Conservation (phyloP, 2,113 vertebrate species). For the Peromyscus maniculatus region DNA sequence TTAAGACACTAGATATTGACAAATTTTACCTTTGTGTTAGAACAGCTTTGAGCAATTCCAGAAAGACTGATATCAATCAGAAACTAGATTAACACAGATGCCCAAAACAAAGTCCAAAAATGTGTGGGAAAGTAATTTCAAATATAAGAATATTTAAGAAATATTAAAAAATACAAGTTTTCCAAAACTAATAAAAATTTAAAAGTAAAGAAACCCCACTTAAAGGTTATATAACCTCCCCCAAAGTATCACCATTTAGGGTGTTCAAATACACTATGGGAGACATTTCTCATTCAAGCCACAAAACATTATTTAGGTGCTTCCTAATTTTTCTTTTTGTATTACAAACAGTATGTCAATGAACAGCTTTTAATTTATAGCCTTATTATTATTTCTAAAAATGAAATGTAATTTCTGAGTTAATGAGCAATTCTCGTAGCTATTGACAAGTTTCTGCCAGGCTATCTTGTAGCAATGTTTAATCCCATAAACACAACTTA, state of each 20-base stretch:
- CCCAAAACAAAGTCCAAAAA: not conserved
- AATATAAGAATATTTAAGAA: not conserved
- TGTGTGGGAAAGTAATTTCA: not conserved
- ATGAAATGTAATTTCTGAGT: not conserved
- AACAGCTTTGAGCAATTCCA: not conserved
- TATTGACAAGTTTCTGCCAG: not conserved
- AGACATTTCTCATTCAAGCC: not conserved
- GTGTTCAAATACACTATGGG: not conserved
- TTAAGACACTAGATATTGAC: not conserved
- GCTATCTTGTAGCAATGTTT: not conserved
- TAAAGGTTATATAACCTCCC: not conserved
- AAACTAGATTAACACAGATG: not conserved
- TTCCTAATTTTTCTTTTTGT: not conserved
- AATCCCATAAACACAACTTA: not conserved
- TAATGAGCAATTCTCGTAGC: not conserved
- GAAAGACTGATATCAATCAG: not conserved
- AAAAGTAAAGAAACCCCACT: not conserved
- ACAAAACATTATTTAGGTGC: not conserved
- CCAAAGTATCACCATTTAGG: not conserved
- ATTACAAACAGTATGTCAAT: not conserved
- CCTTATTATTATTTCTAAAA: not conserved
- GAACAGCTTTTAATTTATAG: not conserved
- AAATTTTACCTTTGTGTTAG: not conserved
- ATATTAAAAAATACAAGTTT: too few species aligned
- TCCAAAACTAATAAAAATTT: not conserved